Evolutionary conservation across 2,797 vertebrate genomes (phyloP), one percentile per base, ranked within the genome.

Genomic region (Limosa lapponica): DNA sequence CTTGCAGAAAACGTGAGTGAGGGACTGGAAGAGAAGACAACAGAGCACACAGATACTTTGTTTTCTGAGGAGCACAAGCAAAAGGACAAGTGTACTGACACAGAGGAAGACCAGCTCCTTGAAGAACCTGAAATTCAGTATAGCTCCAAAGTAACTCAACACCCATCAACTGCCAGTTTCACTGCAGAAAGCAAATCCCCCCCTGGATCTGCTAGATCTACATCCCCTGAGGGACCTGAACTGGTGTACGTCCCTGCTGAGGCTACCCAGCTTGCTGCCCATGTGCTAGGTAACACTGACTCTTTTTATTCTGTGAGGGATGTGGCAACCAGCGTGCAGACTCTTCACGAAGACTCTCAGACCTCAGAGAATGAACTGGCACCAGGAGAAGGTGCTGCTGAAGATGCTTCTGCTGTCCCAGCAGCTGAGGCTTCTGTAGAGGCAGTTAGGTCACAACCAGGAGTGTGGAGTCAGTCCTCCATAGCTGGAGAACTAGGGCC

Each of bases 241-340:
- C 88, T 95, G 66, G 93, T 84, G 20, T 97, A 94, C 1, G 32
- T 96, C 44, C 97, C 97, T 15, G 97, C 97, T 8, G 94, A 98
- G 84, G 92, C 95, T 32, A 92, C 96, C 28, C 95, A 97, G 89
- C 96, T 97, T 78, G 97, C 97, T 28, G 77, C 94, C 61, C 94
- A 94, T 22, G 82, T 96, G 93, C 93, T 97, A 96, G 96, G 96
- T 97, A 98, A 97, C 71, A 34, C 74, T 71, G 32, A 73, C 41
- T 67, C 77, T 88, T 16, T 78, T 87, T 80, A 43, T 82, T 90
- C 94, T 71, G 81, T 97, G 96, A 98, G 96, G 95, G 96, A 97
- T 57, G 96, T 92, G 87, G 97, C 97, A 55, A 97, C 96, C 66
- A 98, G 95, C 13, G 80, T 93, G 82, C 96, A 97, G 79, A 39